Base-by-base conservation (phyloP, 1,140 invertebrate species). In the Holotrichia oblita region DNA sequence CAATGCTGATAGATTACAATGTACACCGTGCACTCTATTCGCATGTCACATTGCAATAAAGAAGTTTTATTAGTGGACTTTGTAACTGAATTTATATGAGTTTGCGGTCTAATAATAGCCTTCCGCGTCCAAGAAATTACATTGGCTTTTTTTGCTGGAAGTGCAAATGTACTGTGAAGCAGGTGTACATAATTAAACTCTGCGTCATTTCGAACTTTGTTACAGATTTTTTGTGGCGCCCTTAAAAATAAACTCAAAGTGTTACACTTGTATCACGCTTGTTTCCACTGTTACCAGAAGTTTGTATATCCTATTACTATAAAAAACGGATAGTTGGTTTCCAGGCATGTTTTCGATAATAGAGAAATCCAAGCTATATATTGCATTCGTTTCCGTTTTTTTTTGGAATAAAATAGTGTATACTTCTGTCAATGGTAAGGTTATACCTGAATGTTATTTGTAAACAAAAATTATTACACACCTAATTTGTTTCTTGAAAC, bases 81-180 rank as follows among this genome's bases (percentile, higher is more conserved):
- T 27, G 61, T 69, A 69, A 69, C 61, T 69, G 61, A 69, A 69
- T 69, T 69, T 69, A 69, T 69, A 69, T 69, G 61, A 69, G 20
- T 69, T 69, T 69, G 61, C 61, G 8, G 61, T 34, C 61, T 69
- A 69, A 69, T 69, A 69, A 69, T 69, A 69, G 61, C 61, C 61
- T 24, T 69, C 22, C 61, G 61, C 61, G 20, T 27, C 61, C 20
- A 69, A 69, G 61, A 69, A 69, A 69, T 69, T 69, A 69, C 61
- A 69, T 69, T 69, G 61, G 10, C 61, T 34, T 69, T 69, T n/a
- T 69, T 69, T 69, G 22, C 61, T 69, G 7, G 27, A 69, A 69
- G 61, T 69, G 22, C 22, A 34, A 69, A 69, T 69, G 61, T 69
- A 27, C 61, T 34, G 61, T 14, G 61, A 69, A 69, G 22, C 27